These are phyloP conservation scores for Drosophila orena DNA, from an alignment of 1,140 invertebrate genomes.

Conservation along the genomic window DNA sequence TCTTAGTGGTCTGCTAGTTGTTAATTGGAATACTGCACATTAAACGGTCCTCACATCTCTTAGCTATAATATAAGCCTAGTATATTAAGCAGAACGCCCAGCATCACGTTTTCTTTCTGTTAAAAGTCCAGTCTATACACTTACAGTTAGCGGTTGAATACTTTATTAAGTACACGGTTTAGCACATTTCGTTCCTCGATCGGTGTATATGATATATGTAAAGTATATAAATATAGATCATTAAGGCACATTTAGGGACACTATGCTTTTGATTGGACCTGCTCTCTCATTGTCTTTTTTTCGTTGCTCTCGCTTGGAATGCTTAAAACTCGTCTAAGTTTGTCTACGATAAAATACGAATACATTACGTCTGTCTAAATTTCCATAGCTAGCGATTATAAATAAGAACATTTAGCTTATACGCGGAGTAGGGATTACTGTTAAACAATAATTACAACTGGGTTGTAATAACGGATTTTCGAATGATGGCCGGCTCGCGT, in stretches of 20 bases:
- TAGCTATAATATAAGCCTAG: constrained; percentile 72
- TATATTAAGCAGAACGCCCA: constrained; percentile 75
- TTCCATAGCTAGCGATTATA: constrained; percentile 70
- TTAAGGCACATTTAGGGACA: constrained; percentile 83
- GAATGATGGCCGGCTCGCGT: constrained; percentile 89
- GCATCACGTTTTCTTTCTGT: constrained; percentile 55
- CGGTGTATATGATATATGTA: constrained; percentile 60
- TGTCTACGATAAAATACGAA: constrained; percentile 60
- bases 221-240: constrained; percentile 61
- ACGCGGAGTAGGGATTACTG: constrained; percentile 37
- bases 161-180: constrained; percentile 70
- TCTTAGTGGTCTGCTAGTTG: constrained; percentile 41
- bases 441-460: constrained; percentile 88
- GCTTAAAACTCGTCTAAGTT: constrained; percentile 75
- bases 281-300: constrained; percentile 75
- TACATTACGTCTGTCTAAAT: constrained; percentile 37
- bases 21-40: constrained; percentile 69
- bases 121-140: constrained; percentile 78
- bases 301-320: constrained; percentile 63
- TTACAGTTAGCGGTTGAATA: constrained; percentile 66
- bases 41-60: constrained; percentile 53
- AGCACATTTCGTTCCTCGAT: constrained; percentile 59
- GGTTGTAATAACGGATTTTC: constrained; percentile 94
- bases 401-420: constrained; percentile 77
- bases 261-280: constrained; percentile 78